These are phyloP conservation scores for Arge pagana DNA, from an alignment of 2,888 invertebrate genomes.

Conservation along the genomic window DNA sequence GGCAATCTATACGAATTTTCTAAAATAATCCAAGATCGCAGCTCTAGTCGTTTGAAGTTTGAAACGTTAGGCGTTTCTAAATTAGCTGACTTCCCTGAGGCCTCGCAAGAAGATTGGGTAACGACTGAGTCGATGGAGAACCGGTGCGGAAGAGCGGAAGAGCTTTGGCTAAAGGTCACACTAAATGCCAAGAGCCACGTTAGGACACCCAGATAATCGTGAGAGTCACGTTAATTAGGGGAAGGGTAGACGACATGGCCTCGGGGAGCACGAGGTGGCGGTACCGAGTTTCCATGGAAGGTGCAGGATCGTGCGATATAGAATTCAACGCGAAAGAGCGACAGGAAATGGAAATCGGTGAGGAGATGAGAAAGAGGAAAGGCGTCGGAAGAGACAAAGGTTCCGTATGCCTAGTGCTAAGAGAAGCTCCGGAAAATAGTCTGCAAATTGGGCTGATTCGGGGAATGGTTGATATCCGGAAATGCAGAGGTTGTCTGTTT, in stretches of 20 bases:
- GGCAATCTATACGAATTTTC: no score
- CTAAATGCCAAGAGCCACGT: constrained; percentile 25
- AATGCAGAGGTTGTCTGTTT: no score
- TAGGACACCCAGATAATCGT: constrained; percentile 30
- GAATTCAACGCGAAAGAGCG: no score
- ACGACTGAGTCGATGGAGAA: constrained; percentile 13
- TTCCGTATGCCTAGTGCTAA: constrained; percentile 16
- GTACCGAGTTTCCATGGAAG: constrained; percentile 5
- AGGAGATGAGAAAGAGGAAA: no score
- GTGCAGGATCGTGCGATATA: no score
- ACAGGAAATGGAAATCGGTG: no score
- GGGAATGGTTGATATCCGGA: no score
- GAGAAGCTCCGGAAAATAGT: constrained; percentile 17
- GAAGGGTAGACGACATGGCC: constrained; percentile 28
- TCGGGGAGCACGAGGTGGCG: constrained; percentile 20
- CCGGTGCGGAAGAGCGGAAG: constrained; percentile 10
- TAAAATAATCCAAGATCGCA: no score
- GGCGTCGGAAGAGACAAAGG: constrained; percentile 14
- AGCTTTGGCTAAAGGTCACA: constrained; percentile 24
- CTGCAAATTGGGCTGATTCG: constrained; percentile 11
- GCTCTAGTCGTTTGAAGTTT: no score
- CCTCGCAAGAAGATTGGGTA: constrained; percentile 16
- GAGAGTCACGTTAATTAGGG: constrained; percentile 36
- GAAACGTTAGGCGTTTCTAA: no score
- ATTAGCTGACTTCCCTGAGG: constrained; percentile 1